Evolutionary conservation across 1,140 invertebrate species (phyloP).

Genomic region (Tribolium madens): DNA sequence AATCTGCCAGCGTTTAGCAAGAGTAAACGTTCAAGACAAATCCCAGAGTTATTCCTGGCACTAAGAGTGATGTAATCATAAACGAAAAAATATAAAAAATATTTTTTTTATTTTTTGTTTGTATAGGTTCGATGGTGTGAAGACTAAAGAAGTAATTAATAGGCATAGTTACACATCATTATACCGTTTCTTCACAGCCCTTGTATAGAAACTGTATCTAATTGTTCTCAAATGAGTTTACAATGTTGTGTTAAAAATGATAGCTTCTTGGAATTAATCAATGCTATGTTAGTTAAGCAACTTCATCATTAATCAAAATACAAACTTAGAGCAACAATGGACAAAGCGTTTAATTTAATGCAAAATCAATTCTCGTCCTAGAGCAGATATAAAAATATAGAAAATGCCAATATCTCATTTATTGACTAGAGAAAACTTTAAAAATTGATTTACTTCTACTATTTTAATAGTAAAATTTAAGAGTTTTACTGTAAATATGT

Average conservation of each 20-base stretch:
- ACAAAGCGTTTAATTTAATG: neutral
- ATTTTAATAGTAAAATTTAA: too few species aligned
- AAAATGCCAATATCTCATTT: too few species aligned
- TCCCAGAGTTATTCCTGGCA: too few species aligned
- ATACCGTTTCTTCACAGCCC: neutral
- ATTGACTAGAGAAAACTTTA: too few species aligned
- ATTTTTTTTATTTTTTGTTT: too few species aligned
- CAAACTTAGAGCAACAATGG: neutral
- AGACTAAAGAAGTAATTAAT: neutral
- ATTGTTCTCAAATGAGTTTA: constrained; percentile 7
- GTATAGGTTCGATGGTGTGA: neutral
- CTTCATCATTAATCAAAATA: constrained; percentile 12
- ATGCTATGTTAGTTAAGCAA: neutral
- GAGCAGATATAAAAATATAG: too few species aligned
- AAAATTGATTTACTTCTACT: too few species aligned
- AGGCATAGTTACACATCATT: neutral
- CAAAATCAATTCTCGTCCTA: neutral
- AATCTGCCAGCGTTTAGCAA: too few species aligned
- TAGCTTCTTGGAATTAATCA: constrained; percentile 3
- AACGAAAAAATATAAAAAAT: neutral
- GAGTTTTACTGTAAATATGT: too few species aligned
- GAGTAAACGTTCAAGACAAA: neutral
- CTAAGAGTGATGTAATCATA: neutral
- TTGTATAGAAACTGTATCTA: constrained; percentile 8
- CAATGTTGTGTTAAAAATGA: neutral